These are phyloP conservation scores for Xyliphius kryptos DNA, from an alignment of 2,113 vertebrate genomes.

Conservation along the genomic window DNA sequence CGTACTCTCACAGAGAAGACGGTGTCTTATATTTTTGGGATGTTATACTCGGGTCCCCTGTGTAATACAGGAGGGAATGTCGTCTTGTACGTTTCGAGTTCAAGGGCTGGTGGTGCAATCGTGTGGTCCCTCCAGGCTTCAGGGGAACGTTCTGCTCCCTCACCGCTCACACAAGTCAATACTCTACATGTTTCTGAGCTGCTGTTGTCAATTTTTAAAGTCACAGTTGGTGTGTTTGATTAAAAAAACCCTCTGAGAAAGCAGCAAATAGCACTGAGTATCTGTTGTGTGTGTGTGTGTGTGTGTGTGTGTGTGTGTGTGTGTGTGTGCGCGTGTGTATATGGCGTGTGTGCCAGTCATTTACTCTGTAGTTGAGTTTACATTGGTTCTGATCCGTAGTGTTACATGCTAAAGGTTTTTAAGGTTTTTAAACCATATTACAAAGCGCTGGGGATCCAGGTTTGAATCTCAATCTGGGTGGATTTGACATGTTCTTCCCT, in stretches of 20 bases:
- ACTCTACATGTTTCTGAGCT: conserved; percentile 14
- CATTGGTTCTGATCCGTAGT: no score
- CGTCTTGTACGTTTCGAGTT: conserved; percentile 4
- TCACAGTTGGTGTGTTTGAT: conserved; percentile 15
- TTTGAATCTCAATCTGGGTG: no score
- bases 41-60: not conserved
- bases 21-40: conserved; percentile 9
- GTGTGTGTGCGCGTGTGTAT: not conserved
- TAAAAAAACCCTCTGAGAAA: conserved; percentile 1
- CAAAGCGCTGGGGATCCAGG: no score
- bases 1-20: not conserved
- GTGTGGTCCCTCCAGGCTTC: not conserved
- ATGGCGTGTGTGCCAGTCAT: not conserved
- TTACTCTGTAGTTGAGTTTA: no score
- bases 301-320: not conserved
- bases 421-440: no score
- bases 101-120: not conserved
- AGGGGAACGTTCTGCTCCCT: not conserved
- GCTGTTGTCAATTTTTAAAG: conserved; percentile 21
- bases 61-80: conserved; percentile 5
- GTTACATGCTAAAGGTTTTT: no score
- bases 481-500: no score
- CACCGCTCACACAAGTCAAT: conserved; percentile 26
- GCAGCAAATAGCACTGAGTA: no score
- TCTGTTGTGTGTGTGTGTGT: not conserved